These are phyloP conservation scores for Rhadina sibilatrix DNA, from an alignment of 2,113 vertebrate genomes.

Conservation along the genomic window DNA sequence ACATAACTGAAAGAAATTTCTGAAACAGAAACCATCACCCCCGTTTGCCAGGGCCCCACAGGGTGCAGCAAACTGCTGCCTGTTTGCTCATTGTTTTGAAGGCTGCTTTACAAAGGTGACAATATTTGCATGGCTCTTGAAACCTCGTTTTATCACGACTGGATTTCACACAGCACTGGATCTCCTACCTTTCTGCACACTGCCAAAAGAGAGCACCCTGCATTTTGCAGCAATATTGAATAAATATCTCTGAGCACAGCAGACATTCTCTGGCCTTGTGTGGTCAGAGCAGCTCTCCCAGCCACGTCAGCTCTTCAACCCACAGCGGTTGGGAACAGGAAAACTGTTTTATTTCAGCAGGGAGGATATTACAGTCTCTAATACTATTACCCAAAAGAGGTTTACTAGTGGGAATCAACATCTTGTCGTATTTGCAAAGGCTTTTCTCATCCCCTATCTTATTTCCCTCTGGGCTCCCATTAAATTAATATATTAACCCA, in stretches of 20 bases:
- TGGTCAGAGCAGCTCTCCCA: not conserved
- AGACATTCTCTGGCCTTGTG: not conserved
- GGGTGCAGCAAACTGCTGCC: not conserved
- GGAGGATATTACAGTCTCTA: not conserved
- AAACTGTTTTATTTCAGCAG: constrained; percentile 19
- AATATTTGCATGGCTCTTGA: not conserved
- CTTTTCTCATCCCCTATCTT: not conserved
- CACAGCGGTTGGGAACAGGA: not conserved
- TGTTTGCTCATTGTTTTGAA: not conserved
- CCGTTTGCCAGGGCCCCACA: not conserved
- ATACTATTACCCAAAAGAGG: constrained; percentile 4
- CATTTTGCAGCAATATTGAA: not conserved
- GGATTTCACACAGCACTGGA: not conserved
- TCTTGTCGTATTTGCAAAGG: not conserved
- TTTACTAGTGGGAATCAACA: constrained; percentile 23
- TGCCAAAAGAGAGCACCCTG: not conserved
- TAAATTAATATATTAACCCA: constrained; percentile 21
- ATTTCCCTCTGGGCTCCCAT: constrained; percentile 13
- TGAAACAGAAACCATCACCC: not conserved
- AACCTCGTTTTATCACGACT: not conserved
- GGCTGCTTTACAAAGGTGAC: not conserved
- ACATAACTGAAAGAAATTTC: not conserved
- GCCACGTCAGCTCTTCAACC: not conserved
- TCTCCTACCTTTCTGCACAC: not conserved
- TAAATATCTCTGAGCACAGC: not conserved